Conservation (phyloP, 2,113 vertebrate species). For the Ptychochromis oligacanthus region DNA sequence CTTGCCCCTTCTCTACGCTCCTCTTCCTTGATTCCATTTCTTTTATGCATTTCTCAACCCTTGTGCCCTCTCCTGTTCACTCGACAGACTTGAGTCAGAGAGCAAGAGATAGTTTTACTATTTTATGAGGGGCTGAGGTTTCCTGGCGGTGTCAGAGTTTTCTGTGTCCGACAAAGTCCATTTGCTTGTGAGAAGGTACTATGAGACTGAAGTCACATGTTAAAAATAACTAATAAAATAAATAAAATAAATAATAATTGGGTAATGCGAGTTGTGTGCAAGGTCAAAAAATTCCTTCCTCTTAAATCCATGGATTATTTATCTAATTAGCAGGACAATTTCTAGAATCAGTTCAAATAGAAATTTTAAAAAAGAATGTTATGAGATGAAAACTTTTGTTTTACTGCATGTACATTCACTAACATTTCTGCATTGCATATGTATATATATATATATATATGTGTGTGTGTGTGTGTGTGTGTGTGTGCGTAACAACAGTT, state of each 20-base stretch:
- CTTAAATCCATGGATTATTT: neutral
- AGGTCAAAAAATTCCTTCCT: neutral
- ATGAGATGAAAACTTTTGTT: neutral
- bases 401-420: neutral
- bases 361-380: neutral
- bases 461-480: too few species aligned
- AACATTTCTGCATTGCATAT: neutral
- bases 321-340: neutral
- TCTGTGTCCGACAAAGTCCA: slow-evolving; percentile 67
- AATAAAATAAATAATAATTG: too few species aligned
- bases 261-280: neutral
- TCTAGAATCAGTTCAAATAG: neutral
- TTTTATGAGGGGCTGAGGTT: slow-evolving; percentile 74
- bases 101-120: slow-evolving; percentile 70
- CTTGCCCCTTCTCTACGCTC: slow-evolving; percentile 8
- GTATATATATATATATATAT: too few species aligned
- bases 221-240: slow-evolving; percentile 24
- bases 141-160: slow-evolving; percentile 50
- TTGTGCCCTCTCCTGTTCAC: slow-evolving; percentile 72
- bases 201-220: slow-evolving; percentile 30
- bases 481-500: too few species aligned
- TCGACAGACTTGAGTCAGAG: slow-evolving; percentile 70
- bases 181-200: slow-evolving; percentile 28
- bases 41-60: slow-evolving; percentile 71
- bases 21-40: slow-evolving; percentile 50